A percentile compares a stretch with the other conserved stretches of the same genome.
Conservation (phyloP, 2,113 vertebrate species). For the Oreotragus oreotragus region DNA sequence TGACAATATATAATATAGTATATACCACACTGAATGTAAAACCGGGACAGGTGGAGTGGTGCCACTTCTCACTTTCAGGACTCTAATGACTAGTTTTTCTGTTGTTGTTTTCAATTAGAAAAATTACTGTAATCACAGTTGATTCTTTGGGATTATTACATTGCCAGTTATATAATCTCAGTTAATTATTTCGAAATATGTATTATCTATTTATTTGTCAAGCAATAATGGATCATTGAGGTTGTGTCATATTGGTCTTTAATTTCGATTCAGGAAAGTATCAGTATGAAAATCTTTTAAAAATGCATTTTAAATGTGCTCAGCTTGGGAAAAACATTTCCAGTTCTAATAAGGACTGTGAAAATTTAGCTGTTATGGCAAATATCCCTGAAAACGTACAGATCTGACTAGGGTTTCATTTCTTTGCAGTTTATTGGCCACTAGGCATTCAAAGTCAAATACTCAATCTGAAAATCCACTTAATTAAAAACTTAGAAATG, state of each 20-base stretch:
- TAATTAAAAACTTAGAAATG: conserved; percentile 3
- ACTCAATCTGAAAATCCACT: not conserved
- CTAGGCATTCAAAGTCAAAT: not conserved
- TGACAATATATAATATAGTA: not conserved
- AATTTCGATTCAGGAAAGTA: not conserved
- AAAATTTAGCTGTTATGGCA: not conserved
- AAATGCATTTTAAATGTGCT: not conserved
- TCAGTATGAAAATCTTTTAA: not conserved
- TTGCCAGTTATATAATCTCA: not conserved
- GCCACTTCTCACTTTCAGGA: not conserved
- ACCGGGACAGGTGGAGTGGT: not conserved
- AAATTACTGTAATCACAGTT: not conserved
- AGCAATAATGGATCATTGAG: not conserved
- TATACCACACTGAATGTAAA: not conserved
- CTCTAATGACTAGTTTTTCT: not conserved
- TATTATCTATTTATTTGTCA: not conserved
- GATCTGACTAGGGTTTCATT: not conserved
- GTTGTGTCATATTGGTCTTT: not conserved
- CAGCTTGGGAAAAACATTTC: not conserved
- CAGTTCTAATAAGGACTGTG: not conserved
- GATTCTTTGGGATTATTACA: not conserved
- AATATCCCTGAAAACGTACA: not conserved
- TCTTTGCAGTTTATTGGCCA: conserved; percentile 5
- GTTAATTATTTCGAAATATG: not conserved
- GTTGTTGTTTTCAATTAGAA: not conserved